Evolutionary conservation across 2,888 invertebrate genomes (phyloP).

Genomic region (Acanthosoma haemorrhoidale): DNA sequence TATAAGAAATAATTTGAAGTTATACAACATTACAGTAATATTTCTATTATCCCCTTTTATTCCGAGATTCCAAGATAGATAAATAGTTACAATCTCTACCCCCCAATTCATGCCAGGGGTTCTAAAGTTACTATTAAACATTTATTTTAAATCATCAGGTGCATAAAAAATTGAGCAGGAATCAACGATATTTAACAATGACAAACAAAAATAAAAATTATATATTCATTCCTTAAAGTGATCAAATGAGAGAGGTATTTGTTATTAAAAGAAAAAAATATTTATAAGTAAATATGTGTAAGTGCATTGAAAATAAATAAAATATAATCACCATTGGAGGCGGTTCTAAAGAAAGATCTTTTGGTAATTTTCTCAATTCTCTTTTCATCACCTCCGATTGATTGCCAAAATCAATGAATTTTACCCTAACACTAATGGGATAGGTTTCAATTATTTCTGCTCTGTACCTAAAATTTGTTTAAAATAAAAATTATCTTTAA

Average conservation of each 20-base stretch:
- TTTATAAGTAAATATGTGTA: no score
- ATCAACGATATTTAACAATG: no score
- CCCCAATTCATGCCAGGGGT: no score
- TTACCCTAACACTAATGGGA: not conserved
- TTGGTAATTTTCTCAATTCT: conserved; percentile 12
- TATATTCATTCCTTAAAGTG: not conserved
- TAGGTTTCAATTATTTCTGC: conserved; percentile 10
- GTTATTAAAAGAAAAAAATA: not conserved
- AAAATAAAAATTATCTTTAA: not conserved
- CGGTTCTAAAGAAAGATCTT: not conserved
- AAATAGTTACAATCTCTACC: no score
- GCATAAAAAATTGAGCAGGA: no score
- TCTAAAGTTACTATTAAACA: no score
- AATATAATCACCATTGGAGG: conserved; percentile 26
- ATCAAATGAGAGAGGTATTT: not conserved
- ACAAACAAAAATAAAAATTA: not conserved
- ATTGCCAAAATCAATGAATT: conserved; percentile 33
- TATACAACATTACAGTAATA: no score
- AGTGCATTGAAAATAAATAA: not conserved
- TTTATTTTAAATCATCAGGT: no score
- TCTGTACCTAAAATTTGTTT: conserved; percentile 28
- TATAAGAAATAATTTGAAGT: no score
- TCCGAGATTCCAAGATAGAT: no score
- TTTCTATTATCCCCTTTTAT: no score
- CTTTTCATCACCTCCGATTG: not conserved